Evolutionary conservation across 2,113 vertebrate species (phyloP).

Genomic region (Gorsachius goisagi): DNA sequence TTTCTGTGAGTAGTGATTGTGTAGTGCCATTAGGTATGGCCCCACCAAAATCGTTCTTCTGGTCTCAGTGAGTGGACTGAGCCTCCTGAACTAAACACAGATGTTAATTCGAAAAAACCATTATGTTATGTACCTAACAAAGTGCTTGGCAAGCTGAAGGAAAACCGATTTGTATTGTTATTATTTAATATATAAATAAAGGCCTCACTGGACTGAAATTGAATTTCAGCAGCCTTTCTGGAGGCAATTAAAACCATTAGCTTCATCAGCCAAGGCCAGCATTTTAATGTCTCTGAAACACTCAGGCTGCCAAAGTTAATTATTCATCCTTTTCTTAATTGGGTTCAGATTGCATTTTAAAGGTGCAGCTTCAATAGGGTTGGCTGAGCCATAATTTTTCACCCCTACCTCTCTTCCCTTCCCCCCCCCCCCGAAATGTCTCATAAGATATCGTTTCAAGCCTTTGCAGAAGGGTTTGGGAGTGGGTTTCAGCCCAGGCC

Average conservation of each 20-base stretch:
- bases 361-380: constrained; percentile 7
- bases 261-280: constrained; percentile 47
- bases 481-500: not conserved
- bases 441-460: not conserved
- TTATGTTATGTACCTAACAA: constrained; percentile 19
- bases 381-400: not conserved
- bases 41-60: not conserved
- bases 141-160: constrained; percentile 34
- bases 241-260: constrained; percentile 67
- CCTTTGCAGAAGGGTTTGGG: not conserved
- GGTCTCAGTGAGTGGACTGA: not conserved
- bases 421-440: not conserved
- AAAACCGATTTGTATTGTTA: constrained; percentile 50
- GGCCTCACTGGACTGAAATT: constrained; percentile 29
- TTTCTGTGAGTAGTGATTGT: not conserved
- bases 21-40: not conserved
- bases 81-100: not conserved
- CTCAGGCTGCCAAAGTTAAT: constrained; percentile 62
- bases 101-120: not conserved
- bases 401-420: not conserved
- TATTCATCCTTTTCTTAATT: constrained; percentile 57
- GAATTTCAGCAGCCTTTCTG: constrained; percentile 61
- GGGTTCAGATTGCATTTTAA: constrained; percentile 56
- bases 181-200: constrained; percentile 53
- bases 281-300: constrained; percentile 42